Percentiles rank a stretch among this genome's conserved stretches.
Evolutionary conservation across 2,797 vertebrate genomes (phyloP).

Genomic region (Pangasius sanitwongsei): DNA sequence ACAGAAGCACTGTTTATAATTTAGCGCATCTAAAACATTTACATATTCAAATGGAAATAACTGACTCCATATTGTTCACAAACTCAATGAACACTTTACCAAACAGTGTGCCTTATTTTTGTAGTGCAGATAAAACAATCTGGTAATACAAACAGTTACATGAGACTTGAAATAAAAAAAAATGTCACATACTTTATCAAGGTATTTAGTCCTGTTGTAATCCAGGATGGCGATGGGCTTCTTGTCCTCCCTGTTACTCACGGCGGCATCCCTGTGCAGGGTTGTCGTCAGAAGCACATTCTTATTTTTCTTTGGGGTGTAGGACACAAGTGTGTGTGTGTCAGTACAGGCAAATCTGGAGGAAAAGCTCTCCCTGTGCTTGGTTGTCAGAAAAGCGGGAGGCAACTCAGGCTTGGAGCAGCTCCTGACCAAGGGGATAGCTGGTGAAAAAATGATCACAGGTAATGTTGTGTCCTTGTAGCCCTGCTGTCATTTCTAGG

Average conservation of each 20-base stretch:
- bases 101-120: not conserved
- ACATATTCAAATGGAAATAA: not conserved
- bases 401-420: not conserved
- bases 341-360: not conserved
- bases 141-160: not conserved
- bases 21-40: too few relatives aligned
- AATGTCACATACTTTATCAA: not conserved
- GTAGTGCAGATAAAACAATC: not conserved
- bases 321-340: not conserved
- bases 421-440: not conserved
- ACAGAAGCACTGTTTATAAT: too few relatives aligned
- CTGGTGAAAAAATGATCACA: not conserved
- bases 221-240: not conserved
- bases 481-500: not conserved
- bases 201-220: not conserved
- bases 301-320: not conserved
- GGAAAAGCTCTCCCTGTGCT: not conserved
- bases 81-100: not conserved
- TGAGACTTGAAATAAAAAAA: not conserved
- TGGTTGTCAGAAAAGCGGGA: not conserved
- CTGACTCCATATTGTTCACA: not conserved
- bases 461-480: not conserved
- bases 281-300: not conserved
- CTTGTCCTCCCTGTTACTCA: not conserved
- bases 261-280: not conserved